These are phyloP conservation scores for Cyrtodaria siliqua DNA, from an alignment of 2,888 invertebrate species.

Conservation along the genomic window DNA sequence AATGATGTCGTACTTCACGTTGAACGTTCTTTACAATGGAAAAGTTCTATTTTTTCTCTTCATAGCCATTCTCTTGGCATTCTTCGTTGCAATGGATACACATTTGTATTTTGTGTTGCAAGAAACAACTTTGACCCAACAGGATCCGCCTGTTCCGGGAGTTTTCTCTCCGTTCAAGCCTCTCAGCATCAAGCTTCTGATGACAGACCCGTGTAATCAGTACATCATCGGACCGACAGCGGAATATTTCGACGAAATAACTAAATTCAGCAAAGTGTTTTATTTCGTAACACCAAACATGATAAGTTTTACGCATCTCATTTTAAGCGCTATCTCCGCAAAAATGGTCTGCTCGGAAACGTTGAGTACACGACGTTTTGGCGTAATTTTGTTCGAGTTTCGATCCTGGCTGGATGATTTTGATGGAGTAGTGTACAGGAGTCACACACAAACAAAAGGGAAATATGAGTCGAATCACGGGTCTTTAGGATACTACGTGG, in stretches of 20 bases:
- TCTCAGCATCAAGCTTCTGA: conserved; percentile 93
- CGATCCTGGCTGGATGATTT: conserved; percentile 94
- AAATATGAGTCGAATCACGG: conserved; percentile 88
- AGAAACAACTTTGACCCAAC: conserved; percentile 43
- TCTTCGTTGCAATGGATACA: conserved; percentile 71
- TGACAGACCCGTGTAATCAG: conserved; percentile 94
- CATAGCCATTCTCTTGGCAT: conserved; percentile 44
- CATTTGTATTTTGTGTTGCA: conserved; percentile 67
- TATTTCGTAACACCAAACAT: conserved; percentile 92
- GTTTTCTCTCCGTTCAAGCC: conserved; percentile 73
- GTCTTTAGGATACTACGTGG: conserved; percentile 92
- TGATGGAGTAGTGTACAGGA: conserved; percentile 94
- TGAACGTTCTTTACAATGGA: conserved; percentile 49
- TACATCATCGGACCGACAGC: conserved; percentile 93
- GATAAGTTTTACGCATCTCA: conserved; percentile 93
- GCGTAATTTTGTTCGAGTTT: conserved; percentile 92
- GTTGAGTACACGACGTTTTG: conserved; percentile 91
- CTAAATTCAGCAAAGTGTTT: conserved; percentile 88
- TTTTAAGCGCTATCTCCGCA: conserved; percentile 91
- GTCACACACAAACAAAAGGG: conserved; percentile 85
- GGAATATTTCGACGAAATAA: conserved; percentile 89
- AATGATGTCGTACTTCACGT: conserved; percentile 52
- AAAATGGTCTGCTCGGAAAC: conserved; percentile 91
- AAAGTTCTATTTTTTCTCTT: conserved; percentile 43
- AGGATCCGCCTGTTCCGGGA: conserved; percentile 37